phyloP scores from a whole-genome alignment of 2,113 vertebrate species.

The Corydoras maculifer region DNA sequence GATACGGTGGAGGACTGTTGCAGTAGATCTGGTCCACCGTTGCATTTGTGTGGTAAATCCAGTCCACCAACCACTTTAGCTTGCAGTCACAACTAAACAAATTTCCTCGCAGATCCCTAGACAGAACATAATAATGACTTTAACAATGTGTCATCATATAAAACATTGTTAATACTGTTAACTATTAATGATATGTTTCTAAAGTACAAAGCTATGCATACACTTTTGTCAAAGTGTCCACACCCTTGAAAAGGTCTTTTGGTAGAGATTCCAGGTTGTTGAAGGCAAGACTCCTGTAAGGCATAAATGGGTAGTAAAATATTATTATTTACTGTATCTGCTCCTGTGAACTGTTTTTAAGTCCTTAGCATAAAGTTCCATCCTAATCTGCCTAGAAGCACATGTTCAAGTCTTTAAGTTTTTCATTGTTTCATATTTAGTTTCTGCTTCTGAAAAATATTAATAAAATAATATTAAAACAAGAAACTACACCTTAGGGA shows the following conservation, averaged over 20 bases:
- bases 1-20: slow-evolving; percentile 78
- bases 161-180: neutral
- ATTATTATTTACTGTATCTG: too few relatives aligned
- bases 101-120: slow-evolving; percentile 91
- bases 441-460: neutral
- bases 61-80: slow-evolving; percentile 95
- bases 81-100: slow-evolving; percentile 94
- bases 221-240: slow-evolving; percentile 97
- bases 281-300: slow-evolving; percentile 89
- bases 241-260: slow-evolving; percentile 95
- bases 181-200: neutral
- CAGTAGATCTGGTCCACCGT: slow-evolving; percentile 92
- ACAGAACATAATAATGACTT: neutral
- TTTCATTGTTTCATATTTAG: too few relatives aligned
- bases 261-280: slow-evolving; percentile 94
- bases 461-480: neutral
- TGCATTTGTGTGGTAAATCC: slow-evolving; percentile 90
- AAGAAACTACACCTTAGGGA: too few relatives aligned
- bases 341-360: too few relatives aligned
- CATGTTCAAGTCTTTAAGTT: too few relatives aligned
- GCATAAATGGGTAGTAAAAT: slow-evolving; percentile 5
- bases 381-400: too few relatives aligned
- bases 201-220: slow-evolving; percentile 63
- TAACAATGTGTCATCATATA: too few relatives aligned
- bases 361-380: too few relatives aligned